Evolutionary conservation across 2,113 vertebrate genomes (phyloP), one percentile per base, ranked within the genome.

Genomic region (Aramus guarauna): DNA sequence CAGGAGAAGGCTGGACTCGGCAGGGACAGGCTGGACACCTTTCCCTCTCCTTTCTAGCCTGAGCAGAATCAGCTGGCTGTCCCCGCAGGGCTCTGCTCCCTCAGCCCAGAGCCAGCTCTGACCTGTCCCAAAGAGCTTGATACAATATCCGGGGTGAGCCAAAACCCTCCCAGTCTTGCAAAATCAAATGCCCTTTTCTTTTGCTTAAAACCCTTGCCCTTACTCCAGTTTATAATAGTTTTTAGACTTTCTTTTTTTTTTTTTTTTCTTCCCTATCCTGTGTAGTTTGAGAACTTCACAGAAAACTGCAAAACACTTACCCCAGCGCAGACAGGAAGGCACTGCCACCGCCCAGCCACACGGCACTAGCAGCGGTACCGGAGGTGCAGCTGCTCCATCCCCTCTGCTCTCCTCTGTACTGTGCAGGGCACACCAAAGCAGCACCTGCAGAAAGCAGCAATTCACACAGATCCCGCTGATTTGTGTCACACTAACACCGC

Each of bases 281-380:
- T 50, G 29, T 22, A 30, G 30, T 32, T 60, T n/a, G 39, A 47
- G 48, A 60, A 36, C 53, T 36, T 39, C 30, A n/a, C 29, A 55
- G 34, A 41, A 48, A 41, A 67, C 32, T n/a, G 29, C 32, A 19
- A 34, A 66, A 23, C 37, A 2, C 30, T 30, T 22, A 18, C 24
- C 9, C 4, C 6, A 8, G 4, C 2, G 20, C 9, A 20, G 50
- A 4, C 27, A 77, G 41, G 80, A 64, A 56, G 48, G 39, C 21
- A 8, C 11, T 16, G 45, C 23, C 73, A 85, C 8, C 58, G 16
- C 32, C 32, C 48, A 36, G 64, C 55, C 55, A 17, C 24, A 8
- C 34, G 34, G 34, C 5, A 1, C 17, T 8, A 22, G 32, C 34
- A 20, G 36, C 8, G 1, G 3, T 12, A 9, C 3, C 2, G 30